These are phyloP conservation scores for Pheosia tremula DNA, from an alignment of 2,888 invertebrate genomes.

Conservation along the genomic window DNA sequence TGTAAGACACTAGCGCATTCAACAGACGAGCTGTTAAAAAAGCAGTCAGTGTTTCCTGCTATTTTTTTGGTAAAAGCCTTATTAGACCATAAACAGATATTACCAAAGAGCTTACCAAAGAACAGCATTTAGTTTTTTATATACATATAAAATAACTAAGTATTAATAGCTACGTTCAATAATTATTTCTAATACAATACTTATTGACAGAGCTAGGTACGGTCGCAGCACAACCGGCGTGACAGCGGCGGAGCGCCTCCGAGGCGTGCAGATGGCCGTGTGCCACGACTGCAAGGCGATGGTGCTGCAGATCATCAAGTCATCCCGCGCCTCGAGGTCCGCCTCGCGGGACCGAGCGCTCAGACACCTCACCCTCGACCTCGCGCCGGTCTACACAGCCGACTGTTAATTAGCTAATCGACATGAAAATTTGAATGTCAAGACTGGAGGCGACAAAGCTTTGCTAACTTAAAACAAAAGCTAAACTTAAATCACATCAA, in stretches of 20 bases:
- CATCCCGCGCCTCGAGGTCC: slow-evolving; percentile 92
- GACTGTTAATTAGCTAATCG: slow-evolving; percentile 56
- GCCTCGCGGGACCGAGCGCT: slow-evolving; percentile 93
- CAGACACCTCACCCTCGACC: slow-evolving; percentile 91
- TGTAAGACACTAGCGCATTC: no score
- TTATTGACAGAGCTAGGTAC: slow-evolving; percentile 82
- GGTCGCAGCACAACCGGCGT: slow-evolving; percentile 85
- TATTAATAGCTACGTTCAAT: no score
- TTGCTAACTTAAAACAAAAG: background rate
- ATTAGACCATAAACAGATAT: no score
- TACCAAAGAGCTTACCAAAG: no score
- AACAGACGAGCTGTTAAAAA: no score
- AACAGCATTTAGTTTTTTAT: no score
- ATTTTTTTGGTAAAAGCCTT: no score
- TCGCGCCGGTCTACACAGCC: slow-evolving; percentile 91
- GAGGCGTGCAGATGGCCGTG: slow-evolving; percentile 93
- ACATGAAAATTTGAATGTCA: background rate
- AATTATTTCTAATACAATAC: background rate
- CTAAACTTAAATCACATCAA: no score
- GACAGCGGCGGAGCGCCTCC: slow-evolving; percentile 85
- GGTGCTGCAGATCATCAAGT: slow-evolving; percentile 97
- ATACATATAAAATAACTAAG: no score
- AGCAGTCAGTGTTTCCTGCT: no score
- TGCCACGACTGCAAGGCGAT: slow-evolving; percentile 98
- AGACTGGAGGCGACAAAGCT: slow-evolving; percentile 3